Evolutionary conservation across 1,140 invertebrate species (phyloP), one percentile per base, ranked within the genome.

Genomic region (Stegodyphus mimosarum): DNA sequence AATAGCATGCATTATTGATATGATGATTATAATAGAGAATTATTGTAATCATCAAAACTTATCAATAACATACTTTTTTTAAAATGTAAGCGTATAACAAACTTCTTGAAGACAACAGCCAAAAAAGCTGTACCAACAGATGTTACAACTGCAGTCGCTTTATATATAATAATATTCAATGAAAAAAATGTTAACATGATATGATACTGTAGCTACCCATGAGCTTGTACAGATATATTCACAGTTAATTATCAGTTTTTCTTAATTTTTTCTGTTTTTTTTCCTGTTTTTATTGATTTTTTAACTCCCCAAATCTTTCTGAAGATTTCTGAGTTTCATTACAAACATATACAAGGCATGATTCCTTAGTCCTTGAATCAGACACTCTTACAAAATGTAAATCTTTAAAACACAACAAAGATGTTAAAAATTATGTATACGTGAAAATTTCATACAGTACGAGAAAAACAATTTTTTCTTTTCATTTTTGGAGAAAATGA

Each of bases 381-480:
- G 70, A 17, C 78, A 83, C 72, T 83, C 60, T 83, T 83, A 83
- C 81, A 83, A 83, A 83, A 83, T 83, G 81, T 83, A 83, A 83
- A 83, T 83, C 60, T 83, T 83, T 83, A 83, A 83, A 83, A 83
- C 81, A 83, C 81, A 83, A 83, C 81, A 83, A 83, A 75, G 81
- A 83, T 83, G 73, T 75, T 83, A 83, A 83, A 83, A 83, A 83
- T 83, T 64, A 83, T 83, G 72, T 83, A 83, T 83, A 83, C 66
- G 66, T 83, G 75, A 51, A 83, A 83, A 75, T 75, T 83, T 51
- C 52, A 74, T 60, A 55, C 75, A 83, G 71, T 70, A 83, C 67
- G 79, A 83, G 49, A 74, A 51, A 63, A 71, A 75, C 75, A 83
- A 83, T 75, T 51, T 75, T 75, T 75, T 73, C 13, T 33, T 83